Percentiles rank a stretch among this genome's conserved stretches.
These are phyloP conservation scores for Bergia puertoricense DNA, from an alignment of 92 coral and sea anemone species.

Conservation along the genomic window DNA sequence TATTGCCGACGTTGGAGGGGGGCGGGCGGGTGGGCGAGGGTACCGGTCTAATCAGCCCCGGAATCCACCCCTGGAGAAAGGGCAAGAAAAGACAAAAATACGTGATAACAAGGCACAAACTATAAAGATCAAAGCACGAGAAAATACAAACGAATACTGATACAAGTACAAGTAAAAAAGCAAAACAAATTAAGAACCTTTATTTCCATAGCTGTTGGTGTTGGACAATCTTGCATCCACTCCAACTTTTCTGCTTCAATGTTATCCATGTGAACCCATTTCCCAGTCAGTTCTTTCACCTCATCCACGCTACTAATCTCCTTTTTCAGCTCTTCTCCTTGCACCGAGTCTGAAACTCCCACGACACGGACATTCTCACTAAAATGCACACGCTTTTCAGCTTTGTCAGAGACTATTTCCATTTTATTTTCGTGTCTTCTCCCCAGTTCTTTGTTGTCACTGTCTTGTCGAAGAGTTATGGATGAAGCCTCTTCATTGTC, in stretches of 20 bases:
- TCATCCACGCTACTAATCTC: slow-evolving; percentile 15
- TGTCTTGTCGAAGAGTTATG: slow-evolving; percentile 2
- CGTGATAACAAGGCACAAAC: neutral
- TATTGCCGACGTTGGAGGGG: too few species aligned
- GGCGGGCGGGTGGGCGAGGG: too few species aligned
- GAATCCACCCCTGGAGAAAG: too few species aligned
- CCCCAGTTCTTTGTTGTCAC: neutral
- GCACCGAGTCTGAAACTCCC: neutral
- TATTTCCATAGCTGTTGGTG: slow-evolving; percentile 76
- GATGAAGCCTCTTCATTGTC: neutral
- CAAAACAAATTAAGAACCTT: slow-evolving; percentile 56
- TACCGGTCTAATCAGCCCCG: too few species aligned
- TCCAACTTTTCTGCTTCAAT: slow-evolving; percentile 87
- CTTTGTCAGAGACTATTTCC: neutral
- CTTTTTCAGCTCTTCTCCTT: neutral
- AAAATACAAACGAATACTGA: neutral
- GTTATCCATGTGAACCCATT: slow-evolving; percentile 93
- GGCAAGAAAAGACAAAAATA: neutral
- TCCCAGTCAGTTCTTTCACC: slow-evolving; percentile 57
- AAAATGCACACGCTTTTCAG: slow-evolving; percentile 53
- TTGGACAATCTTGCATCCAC: slow-evolving; percentile 92
- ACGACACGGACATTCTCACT: slow-evolving; percentile 27
- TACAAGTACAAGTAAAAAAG: neutral
- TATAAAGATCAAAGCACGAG: neutral
- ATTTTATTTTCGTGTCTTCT: neutral